Base-by-base conservation (phyloP, 1,140 invertebrate species). In the Eriosoma lanigerum region DNA sequence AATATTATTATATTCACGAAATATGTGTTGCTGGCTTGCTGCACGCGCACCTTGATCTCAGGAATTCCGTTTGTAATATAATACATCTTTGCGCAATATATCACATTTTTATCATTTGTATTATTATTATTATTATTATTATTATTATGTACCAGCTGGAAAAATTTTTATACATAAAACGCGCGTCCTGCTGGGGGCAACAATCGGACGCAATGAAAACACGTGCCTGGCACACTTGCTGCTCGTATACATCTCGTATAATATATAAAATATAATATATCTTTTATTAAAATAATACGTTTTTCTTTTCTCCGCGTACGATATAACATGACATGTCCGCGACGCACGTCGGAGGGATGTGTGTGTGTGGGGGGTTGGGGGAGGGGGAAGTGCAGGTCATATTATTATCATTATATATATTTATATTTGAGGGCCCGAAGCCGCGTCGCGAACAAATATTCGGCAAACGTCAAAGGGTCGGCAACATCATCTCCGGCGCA, bases 221-320 rank as follows among this genome's bases (percentile, higher is more conserved):
- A 76, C 73, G 73, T 76, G 73, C 73, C 73, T 21, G 73, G 73
- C 73, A 76, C 73, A 76, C 73, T 76, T 76, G 73, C 73, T 5
- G 48, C 72, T 8, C 32, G 52, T 54, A 48, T 52, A 12, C 29
- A 50, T 54, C 21, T 26, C n/a, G n/a, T n/a, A n/a, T n/a, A n/a
- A n/a, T n/a, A n/a, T n/a, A n/a, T 54, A 48, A 4, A 38, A 38
- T 38, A 38, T 38, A 4, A 4, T 62, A 29, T 19, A 3, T 75
- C n/a, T 75, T 54, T 75, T 60, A 60, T 76, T 60, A 76, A 76
- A 76, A 76, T 76, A 76, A 76, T 44, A 76, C 56, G 38, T 76
- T 76, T 76, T 58, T 21, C 52, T 60, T n/a, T n/a, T n/a, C n/a
- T n/a, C n/a, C n/a, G n/a, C n/a, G n/a, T n/a, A n/a, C n/a, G n/a